These are phyloP conservation scores for Scytalopus superciliaris DNA, from an alignment of 2,113 vertebrate species.

Conservation along the genomic window DNA sequence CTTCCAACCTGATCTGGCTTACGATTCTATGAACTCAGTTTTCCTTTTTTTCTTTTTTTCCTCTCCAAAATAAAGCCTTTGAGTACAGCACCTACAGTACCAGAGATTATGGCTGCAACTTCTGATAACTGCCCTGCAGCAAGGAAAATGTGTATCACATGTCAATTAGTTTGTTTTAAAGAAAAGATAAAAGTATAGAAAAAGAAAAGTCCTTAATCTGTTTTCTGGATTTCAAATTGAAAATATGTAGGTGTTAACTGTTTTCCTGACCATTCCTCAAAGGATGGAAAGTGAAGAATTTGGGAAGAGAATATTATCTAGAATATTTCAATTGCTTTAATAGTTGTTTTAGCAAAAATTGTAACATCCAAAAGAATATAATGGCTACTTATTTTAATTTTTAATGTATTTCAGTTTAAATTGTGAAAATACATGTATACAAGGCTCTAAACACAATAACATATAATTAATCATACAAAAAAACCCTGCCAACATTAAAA, in stretches of 20 bases:
- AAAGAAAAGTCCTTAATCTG: neutral
- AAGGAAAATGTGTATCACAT: neutral
- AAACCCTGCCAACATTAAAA: conserved; percentile 6
- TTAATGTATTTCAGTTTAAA: neutral
- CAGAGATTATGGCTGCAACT: neutral
- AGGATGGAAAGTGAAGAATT: neutral
- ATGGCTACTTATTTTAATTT: neutral
- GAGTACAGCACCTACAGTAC: neutral
- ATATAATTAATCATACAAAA: neutral
- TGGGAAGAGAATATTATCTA: neutral
- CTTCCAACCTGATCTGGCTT: neutral
- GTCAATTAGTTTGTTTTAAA: neutral
- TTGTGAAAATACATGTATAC: neutral
- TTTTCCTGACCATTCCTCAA: neutral
- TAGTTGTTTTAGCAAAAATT: neutral
- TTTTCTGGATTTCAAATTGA: neutral
- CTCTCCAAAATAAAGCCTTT: neutral
- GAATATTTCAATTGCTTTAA: neutral
- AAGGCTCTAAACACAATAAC: neutral
- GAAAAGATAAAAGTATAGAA: neutral
- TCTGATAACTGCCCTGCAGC: neutral
- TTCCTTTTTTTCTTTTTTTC: neutral
- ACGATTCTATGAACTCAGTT: neutral
- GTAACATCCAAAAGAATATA: neutral
- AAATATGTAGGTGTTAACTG: neutral